Evolutionary conservation across 2,888 invertebrate species (phyloP), one percentile per base, ranked within the genome.

Genomic region (Rhagophthalmus giganteus): DNA sequence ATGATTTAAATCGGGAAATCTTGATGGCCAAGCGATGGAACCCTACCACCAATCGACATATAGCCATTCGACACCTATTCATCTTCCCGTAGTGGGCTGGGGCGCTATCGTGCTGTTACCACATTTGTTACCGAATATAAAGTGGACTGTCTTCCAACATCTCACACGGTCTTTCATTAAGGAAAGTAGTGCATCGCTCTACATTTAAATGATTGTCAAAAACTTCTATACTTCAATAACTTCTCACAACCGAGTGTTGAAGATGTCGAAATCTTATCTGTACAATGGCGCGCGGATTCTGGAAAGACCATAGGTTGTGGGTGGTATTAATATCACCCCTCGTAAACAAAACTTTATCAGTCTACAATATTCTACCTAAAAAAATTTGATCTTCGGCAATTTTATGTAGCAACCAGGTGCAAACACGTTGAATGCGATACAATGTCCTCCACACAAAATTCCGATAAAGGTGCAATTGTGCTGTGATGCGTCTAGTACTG

Each of bases 61-160:
- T n/a, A n/a, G n/a, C n/a, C n/a, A n/a, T n/a, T n/a, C n/a, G n/a
- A n/a, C n/a, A n/a, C n/a, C n/a, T n/a, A n/a, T n/a, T n/a, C n/a
- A n/a, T n/a, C n/a, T n/a, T n/a, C n/a, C n/a, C n/a, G n/a, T n/a
- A n/a, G n/a, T n/a, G n/a, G n/a, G n/a, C n/a, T n/a, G n/a, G n/a
- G n/a, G n/a, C n/a, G n/a, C n/a, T n/a, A 20, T 20, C 32, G n/a
- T 11, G 32, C 32, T 32, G 13, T 5, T 10, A 32, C 32, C 32
- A 32, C 6, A 32, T 32, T 12, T n/a, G 9, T 32, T 32, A 13
- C 11, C 32, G n/a, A 15, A 32, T n/a, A 32, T 32, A 13, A 32
- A 32, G 11, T 32, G 11, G 13, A 32, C 12, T 32, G 13, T 32
- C 11, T 32, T 32, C 32, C 7, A 32, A 12, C 32, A 32, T 32